Percentiles rank a stretch among this genome's conserved stretches.
phyloP scores from a whole-genome alignment of 2,888 invertebrate species.

The Erebia ligea region DNA sequence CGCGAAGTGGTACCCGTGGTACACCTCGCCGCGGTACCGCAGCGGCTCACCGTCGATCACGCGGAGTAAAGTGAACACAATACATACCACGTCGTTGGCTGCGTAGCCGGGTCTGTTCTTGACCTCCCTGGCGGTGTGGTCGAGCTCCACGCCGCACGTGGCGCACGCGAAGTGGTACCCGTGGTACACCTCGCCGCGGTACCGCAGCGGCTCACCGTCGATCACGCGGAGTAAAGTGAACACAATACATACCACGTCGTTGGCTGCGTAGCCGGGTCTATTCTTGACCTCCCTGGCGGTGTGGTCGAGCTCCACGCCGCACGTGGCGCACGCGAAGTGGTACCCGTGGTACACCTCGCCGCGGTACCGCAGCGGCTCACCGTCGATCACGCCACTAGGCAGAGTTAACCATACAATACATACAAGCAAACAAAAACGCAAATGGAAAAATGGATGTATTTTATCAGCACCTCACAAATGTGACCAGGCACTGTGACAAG shows the following conservation, averaged over 20 bases:
- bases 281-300: slow-evolving; percentile 98
- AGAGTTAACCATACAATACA: not conserved
- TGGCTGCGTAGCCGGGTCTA: slow-evolving; percentile 93
- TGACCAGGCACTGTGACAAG: too few relatives aligned
- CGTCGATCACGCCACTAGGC: slow-evolving; percentile 93
- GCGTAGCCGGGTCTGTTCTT: slow-evolving; percentile 95
- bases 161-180: slow-evolving; percentile 99
- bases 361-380: slow-evolving; percentile 94
- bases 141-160: slow-evolving; percentile 95
- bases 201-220: slow-evolving; percentile 88
- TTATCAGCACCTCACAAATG: too few relatives aligned
- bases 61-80: not conserved
- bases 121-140: slow-evolving; percentile 97
- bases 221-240: not conserved
- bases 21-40: slow-evolving; percentile 93
- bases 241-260: slow-evolving; percentile 87
- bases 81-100: slow-evolving; percentile 91
- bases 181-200: slow-evolving; percentile 98
- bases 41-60: too few relatives aligned
- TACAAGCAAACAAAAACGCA: too few relatives aligned
- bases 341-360: slow-evolving; percentile 99
- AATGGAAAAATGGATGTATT: too few relatives aligned
- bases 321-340: slow-evolving; percentile 98
- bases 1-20: slow-evolving; percentile 89
- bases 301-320: slow-evolving; percentile 95